Conservation (phyloP, 53 echinoderm and acorn worm species). For the Antedon mediterranea region DNA sequence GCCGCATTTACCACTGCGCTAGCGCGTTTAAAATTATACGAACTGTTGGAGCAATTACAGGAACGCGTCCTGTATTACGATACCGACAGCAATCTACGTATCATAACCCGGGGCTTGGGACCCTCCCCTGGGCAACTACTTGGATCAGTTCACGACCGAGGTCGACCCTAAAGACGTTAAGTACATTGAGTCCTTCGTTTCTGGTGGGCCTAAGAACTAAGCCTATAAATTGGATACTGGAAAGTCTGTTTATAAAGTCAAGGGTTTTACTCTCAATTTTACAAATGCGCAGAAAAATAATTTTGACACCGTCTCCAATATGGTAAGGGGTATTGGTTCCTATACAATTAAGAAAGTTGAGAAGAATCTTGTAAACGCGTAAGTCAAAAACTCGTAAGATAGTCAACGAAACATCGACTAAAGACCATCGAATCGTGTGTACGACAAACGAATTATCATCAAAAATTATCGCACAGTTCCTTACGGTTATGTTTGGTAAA, state of each 20-base stretch:
- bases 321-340: constrained; percentile 25
- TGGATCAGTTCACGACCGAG: constrained; percentile 48
- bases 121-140: constrained; percentile 20
- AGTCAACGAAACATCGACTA: constrained; percentile 5
- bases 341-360: neutral
- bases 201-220: constrained; percentile 49
- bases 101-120: constrained; percentile 19
- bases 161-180: constrained; percentile 23
- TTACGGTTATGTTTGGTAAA: constrained; percentile 14
- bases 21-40: constrained; percentile 29
- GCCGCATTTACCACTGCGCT: constrained; percentile 43
- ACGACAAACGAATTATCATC: constrained; percentile 31
- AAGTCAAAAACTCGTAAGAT: neutral
- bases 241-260: constrained; percentile 39
- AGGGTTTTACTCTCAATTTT: constrained; percentile 35
- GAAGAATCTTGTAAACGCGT: too few relatives aligned
- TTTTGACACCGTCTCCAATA: too few relatives aligned
- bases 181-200: constrained; percentile 39
- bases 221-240: constrained; percentile 39
- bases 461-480: constrained; percentile 32
- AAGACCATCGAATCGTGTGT: constrained; percentile 56
- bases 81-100: constrained; percentile 41
- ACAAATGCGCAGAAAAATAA: constrained; percentile 22
- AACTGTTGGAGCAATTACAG: constrained; percentile 15
- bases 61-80: too few relatives aligned